phyloP scores from a whole-genome alignment of 2,113 vertebrate species.

The Laticauda laticaudata region DNA sequence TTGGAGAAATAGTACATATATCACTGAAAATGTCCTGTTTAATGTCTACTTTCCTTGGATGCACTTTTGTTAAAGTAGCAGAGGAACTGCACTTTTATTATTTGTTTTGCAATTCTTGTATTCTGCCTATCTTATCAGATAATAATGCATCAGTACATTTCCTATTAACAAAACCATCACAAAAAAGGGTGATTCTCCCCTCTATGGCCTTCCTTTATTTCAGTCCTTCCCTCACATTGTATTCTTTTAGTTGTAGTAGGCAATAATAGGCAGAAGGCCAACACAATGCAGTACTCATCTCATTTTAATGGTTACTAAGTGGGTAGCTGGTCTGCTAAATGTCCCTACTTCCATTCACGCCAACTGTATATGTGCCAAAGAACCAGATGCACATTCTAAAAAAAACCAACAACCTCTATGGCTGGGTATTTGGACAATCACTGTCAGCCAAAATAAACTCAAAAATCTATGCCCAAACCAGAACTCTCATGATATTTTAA shows the following conservation, averaged over 20 bases:
- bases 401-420: constrained; percentile 14
- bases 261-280: constrained; percentile 31
- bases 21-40: neutral
- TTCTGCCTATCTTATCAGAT: neutral
- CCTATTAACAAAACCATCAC: neutral
- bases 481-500: neutral
- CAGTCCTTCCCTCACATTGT: neutral
- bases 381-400: constrained; percentile 32
- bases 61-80: neutral
- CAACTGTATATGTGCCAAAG: constrained; percentile 21
- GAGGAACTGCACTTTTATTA: neutral
- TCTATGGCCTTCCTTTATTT: neutral
- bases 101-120: neutral
- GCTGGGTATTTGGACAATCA: constrained; percentile 29
- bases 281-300: constrained; percentile 24
- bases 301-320: constrained; percentile 32
- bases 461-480: constrained; percentile 10
- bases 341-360: constrained; percentile 24
- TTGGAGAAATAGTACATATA: neutral
- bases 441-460: constrained; percentile 10
- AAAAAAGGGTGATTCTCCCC: neutral
- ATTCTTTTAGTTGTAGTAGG: neutral
- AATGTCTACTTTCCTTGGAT: neutral
- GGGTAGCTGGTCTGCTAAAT: constrained; percentile 21
- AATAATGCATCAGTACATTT: neutral